Evolutionary conservation across 2,113 vertebrate genomes (phyloP).

Genomic region (Eidolon helvum): DNA sequence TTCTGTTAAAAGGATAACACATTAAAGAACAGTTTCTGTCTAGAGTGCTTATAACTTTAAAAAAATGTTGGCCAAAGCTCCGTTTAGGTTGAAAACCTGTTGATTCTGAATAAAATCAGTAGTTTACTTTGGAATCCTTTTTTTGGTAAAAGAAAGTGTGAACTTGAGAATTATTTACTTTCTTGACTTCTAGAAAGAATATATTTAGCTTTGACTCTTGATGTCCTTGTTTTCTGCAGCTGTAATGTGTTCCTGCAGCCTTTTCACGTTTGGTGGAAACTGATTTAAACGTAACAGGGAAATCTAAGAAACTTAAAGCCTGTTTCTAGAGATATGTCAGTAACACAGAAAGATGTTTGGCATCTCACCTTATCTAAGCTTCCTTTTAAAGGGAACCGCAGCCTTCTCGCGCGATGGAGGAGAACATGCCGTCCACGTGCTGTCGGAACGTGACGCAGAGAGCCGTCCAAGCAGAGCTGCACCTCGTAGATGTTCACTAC

Average conservation of each 20-base stretch:
- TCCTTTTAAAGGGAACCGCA: slow-evolving; percentile 72
- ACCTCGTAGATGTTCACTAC: slow-evolving; percentile 75
- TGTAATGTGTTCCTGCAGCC: neutral
- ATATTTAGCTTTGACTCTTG: neutral
- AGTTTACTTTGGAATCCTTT: neutral
- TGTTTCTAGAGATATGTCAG: neutral
- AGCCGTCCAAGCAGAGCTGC: slow-evolving; percentile 77
- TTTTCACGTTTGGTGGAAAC: neutral
- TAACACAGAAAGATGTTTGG: neutral
- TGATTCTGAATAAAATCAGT: neutral
- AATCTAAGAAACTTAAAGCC: neutral
- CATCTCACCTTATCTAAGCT: neutral
- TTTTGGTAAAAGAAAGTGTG: neutral
- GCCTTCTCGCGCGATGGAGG: slow-evolving; percentile 2
- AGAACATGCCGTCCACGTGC: slow-evolving; percentile 27
- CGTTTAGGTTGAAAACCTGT: neutral
- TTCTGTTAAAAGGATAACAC: neutral
- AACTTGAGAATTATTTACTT: neutral
- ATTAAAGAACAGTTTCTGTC: neutral
- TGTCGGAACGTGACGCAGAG: slow-evolving; percentile 69
- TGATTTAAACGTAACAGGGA: neutral
- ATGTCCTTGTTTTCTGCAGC: neutral
- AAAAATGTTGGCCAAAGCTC: neutral
- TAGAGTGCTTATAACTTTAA: neutral
- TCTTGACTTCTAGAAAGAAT: neutral